Percentiles rank a stretch among this genome's conserved stretches.
phyloP scores from a whole-genome alignment of 2,797 vertebrate genomes.

The Pseudochirops cupreus region DNA sequence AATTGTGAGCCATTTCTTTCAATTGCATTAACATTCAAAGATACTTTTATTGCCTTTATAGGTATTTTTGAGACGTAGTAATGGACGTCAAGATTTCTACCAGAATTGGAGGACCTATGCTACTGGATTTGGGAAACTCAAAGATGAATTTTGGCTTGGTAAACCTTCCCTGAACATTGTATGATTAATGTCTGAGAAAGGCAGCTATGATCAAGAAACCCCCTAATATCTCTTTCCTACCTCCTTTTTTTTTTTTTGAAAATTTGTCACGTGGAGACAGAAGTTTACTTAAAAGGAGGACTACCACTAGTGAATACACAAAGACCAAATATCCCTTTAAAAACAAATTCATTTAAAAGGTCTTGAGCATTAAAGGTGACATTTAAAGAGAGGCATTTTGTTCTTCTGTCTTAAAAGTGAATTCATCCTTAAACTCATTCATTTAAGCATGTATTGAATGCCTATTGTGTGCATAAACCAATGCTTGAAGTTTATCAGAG shows the following conservation, averaged over 20 bases:
- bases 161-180: neutral
- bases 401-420: neutral
- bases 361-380: slow-evolving; percentile 18
- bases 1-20: neutral
- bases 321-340: neutral
- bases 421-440: neutral
- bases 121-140: slow-evolving; percentile 93
- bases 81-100: slow-evolving; percentile 95
- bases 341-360: slow-evolving; percentile 6
- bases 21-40: too few species aligned
- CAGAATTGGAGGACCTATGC: slow-evolving; percentile 96
- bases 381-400: neutral
- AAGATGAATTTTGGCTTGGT: slow-evolving; percentile 98
- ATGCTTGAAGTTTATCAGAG: neutral
- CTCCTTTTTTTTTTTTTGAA: neutral
- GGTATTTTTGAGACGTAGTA: slow-evolving; percentile 95
- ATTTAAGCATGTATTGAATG: neutral
- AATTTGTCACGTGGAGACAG: neutral
- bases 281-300: neutral
- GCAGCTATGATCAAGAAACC: neutral
- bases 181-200: neutral
- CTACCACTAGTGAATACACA: neutral
- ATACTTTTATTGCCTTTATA: slow-evolving; percentile 67
- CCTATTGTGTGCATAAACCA: neutral
- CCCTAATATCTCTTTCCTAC: neutral